Evolutionary conservation across 2,797 vertebrate genomes (phyloP), one percentile per base, ranked within the genome.

Genomic region (Loris lydekkerianus): DNA sequence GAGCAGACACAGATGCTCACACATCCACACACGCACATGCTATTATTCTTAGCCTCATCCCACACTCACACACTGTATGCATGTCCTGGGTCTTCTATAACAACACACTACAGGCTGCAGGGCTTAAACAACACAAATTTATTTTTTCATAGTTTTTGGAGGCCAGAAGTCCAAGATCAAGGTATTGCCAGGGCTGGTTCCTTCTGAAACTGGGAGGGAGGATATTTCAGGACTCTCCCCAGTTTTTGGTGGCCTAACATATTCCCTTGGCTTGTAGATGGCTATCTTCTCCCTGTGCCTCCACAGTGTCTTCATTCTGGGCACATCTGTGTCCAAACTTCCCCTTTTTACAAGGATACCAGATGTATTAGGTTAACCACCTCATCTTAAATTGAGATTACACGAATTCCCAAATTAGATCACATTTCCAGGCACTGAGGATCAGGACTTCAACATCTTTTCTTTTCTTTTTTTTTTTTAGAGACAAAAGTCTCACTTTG

Each of bases 1-100:
- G 0, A 13, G 34, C 56, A 18, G 8, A 3, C 8, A 14, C 34
- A 43, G 73, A n/a, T 0, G 11, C 25, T n/a, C 27, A 10, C 7
- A 15, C 43, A 25, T 60, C 37, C 31, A 67, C 61, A 40, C 73
- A 5, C 21, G 4, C 27, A 4, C 43, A 13, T 60, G n/a, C 65
- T 31, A 56, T 17, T 56, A 40, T 93, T 29, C 60, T 73, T 10
- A 53, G 20, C 27, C 7, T 37, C 27, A 0, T 0, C 2, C 17
- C 37, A 1, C 9, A 14, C n/a, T 76, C 25, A 15, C 23, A 40
- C 40, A 15, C 7, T 15, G 29, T 7, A 34, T 20, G 72, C 10
- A 13, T 61, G 58, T 18, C 53, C 37, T 13, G 63, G 63, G 34
- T 31, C 13, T 10, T 11, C 17, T 1, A 8, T 23, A 3, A 69